Evolutionary conservation across 1,140 invertebrate genomes (phyloP), one percentile per base, ranked within the genome.

Genomic region (Drosophila eugracilis): DNA sequence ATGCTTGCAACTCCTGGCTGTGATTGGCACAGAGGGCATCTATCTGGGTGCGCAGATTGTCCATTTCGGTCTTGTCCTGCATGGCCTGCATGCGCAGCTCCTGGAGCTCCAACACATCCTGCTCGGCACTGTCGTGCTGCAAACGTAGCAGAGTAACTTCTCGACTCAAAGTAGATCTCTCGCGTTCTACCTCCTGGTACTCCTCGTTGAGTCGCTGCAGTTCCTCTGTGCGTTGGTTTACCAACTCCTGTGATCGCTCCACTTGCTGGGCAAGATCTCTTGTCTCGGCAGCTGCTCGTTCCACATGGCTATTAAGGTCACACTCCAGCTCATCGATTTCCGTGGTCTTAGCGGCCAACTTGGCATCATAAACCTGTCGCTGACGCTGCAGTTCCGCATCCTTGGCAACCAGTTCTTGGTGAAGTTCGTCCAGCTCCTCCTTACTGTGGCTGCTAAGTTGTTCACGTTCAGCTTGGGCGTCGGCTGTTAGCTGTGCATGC

Each of bases 281-380:
- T 5, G 91, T 92, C 83, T 94, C 93, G 71, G 92, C 92, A 22
- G 93, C 91, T 30, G 94, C 76, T 32, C 93, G 92, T 76, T 94
- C 92, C 53, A 94, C 92, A 86, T 95, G 94, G n/a, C 90, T 91
- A 66, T 93, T 94, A 54, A 94, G 92, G 75, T 95, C 94, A 24
- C 90, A 85, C 78, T 95, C 94, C 39, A 94, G 83, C 70, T 94
- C 93, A 67, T 95, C 94, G 37, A 94, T 92, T 54, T 94, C 94
- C 12, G 84, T 92, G 34, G 92, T 91, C 72, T 93, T 93, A 50
- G 92, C 91, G 4, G 91, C 88, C 67, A 94, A 65, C 44, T 93
- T 91, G 28, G 90, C 88, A 71, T 93, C 93, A 84, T 93, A 92
- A 24, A 94, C 93, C 32, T 91, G 83, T 10, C 92, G 92, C 47